Percentiles rank a stretch among this genome's conserved stretches.
phyloP scores from a whole-genome alignment of 2,113 vertebrate species.

The Pipa parva region DNA sequence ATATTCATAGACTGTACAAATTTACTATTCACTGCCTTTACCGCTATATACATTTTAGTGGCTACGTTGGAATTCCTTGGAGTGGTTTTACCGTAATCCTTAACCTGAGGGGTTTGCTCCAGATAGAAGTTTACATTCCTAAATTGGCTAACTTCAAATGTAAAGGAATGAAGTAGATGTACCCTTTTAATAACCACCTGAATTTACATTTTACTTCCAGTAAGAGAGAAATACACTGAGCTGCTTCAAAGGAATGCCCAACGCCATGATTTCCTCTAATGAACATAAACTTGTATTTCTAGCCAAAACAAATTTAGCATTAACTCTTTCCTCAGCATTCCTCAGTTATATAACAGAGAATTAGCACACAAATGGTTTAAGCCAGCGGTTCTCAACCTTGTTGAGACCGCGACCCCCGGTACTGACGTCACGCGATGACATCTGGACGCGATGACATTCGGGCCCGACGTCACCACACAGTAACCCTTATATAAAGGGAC shows the following conservation, averaged over 20 bases:
- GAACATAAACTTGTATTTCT: slow-evolving; percentile 62
- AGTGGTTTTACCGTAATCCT: slow-evolving; percentile 61
- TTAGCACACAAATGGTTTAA: no score
- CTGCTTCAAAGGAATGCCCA: slow-evolving; percentile 64
- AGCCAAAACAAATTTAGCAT: slow-evolving; percentile 55
- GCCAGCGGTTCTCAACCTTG: no score
- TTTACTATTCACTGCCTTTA: slow-evolving; percentile 75
- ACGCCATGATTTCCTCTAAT: slow-evolving; percentile 70
- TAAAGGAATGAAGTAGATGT: slow-evolving; percentile 66
- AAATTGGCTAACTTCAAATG: slow-evolving; percentile 59
- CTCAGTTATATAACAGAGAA: slow-evolving; percentile 27
- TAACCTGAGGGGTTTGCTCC: slow-evolving; percentile 63
- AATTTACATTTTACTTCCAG: slow-evolving; percentile 60
- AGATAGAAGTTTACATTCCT: slow-evolving; percentile 68
- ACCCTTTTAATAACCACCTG: slow-evolving; percentile 60
- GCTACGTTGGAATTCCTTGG: slow-evolving; percentile 65
- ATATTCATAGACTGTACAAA: slow-evolving; percentile 72
- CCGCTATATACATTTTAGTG: slow-evolving; percentile 58
- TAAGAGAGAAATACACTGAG: slow-evolving; percentile 58
- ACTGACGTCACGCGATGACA: no score
- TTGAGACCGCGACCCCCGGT: no score
- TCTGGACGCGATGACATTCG: no score
- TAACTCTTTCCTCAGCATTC: slow-evolving; percentile 54
- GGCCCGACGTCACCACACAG: no score
- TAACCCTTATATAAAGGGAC: no score